Conservation (phyloP, 2,113 vertebrate genomes). For the Suncus etruscus region DNA sequence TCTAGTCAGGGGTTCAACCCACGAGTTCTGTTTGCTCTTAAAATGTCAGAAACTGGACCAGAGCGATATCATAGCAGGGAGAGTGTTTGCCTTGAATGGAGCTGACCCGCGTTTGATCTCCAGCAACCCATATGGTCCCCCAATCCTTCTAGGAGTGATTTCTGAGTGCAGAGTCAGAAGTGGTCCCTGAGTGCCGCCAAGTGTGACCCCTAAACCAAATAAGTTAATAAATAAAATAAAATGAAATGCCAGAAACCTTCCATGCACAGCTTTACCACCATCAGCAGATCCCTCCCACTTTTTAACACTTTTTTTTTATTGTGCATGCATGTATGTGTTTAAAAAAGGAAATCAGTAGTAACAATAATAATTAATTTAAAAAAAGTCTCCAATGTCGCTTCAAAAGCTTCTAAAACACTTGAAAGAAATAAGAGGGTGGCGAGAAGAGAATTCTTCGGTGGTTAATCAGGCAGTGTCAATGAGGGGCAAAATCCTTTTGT, state of each 20-base stretch:
- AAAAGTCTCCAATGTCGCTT: constrained; percentile 74
- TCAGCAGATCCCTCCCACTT: constrained; percentile 68
- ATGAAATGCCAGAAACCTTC: constrained; percentile 76
- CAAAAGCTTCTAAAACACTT: constrained; percentile 67
- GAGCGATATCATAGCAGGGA: no score
- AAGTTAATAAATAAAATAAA: no score
- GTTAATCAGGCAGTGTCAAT: constrained; percentile 73
- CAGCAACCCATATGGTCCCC: no score
- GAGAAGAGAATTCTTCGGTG: constrained; percentile 71
- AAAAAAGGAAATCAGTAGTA: constrained; percentile 53
- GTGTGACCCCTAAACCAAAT: no score
- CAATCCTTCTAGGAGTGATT: no score
- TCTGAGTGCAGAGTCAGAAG: no score
- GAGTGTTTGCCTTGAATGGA: no score
- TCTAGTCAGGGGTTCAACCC: constrained; percentile 85
- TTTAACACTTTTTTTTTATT: background rate
- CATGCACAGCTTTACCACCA: constrained; percentile 65
- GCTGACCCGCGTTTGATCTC: no score
- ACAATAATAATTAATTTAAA: constrained; percentile 81
- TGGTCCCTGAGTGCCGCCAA: no score
- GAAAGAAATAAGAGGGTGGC: constrained; percentile 75
- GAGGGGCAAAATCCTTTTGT: constrained; percentile 54
- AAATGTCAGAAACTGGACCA: constrained; percentile 63
- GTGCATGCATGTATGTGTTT: constrained; percentile 54
- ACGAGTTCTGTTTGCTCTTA: constrained; percentile 83